Percentiles rank a stretch among this genome's conserved stretches.
Evolutionary conservation across 2,888 invertebrate species (phyloP).

Genomic region (Oxyteleia sp.): DNA sequence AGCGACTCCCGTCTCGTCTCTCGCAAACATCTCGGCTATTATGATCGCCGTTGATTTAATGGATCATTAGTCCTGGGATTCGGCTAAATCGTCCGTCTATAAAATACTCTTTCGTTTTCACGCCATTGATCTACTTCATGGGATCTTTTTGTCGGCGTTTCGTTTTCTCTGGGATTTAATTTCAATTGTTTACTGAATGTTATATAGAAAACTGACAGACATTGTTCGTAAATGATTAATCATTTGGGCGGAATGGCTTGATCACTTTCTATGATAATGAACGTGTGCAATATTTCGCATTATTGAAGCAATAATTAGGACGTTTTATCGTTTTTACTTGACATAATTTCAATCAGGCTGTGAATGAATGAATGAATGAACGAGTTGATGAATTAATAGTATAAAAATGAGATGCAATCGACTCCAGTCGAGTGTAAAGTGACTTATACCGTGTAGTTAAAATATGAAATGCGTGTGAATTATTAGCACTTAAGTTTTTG

Average conservation of each 20-base stretch:
- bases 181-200: conserved; percentile 9
- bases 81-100: conserved; percentile 9
- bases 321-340: conserved; percentile 12
- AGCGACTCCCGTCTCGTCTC: conserved; percentile 35
- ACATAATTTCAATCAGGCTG: conserved; percentile 10
- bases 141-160: background rate
- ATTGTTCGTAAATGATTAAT: conserved; percentile 30
- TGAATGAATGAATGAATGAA: conserved; percentile 8
- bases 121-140: conserved; percentile 26
- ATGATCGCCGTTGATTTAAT: conserved; percentile 17
- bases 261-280: conserved; percentile 37
- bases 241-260: background rate
- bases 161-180: conserved; percentile 28
- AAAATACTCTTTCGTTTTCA: conserved; percentile 49
- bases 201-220: conserved; percentile 25
- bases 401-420: background rate
- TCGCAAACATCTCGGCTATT: conserved; percentile 16
- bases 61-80: conserved; percentile 50
- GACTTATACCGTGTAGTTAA: conserved; percentile 13
- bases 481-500: background rate
- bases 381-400: background rate
- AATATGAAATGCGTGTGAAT: background rate
- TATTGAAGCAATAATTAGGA: conserved; percentile 9
- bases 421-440: too few species aligned
- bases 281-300: conserved; percentile 5